phyloP scores from a whole-genome alignment of 2,113 vertebrate species.

The Nycticorax nycticorax region DNA sequence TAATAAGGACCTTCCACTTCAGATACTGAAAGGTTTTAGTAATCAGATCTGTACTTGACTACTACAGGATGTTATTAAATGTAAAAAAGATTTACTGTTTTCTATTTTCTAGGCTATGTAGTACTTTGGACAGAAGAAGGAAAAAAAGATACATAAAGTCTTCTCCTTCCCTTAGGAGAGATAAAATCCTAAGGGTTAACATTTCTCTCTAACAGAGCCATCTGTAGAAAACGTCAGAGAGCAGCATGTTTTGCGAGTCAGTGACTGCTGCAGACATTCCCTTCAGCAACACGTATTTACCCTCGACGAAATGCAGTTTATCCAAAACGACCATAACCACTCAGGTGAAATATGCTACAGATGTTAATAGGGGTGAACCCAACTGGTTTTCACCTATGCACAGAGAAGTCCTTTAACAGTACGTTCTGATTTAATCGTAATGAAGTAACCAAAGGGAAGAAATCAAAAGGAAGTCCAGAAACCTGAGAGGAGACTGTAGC shows the following conservation, averaged over 20 bases:
- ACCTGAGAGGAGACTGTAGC: not conserved
- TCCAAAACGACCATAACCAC: not conserved
- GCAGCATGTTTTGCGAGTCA: not conserved
- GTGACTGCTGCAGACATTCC: not conserved
- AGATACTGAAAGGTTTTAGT: not conserved
- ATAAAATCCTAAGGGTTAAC: not conserved
- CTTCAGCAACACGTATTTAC: not conserved
- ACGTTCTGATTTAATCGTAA: not conserved
- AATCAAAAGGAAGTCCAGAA: not conserved
- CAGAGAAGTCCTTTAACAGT: not conserved
- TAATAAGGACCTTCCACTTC: not conserved
- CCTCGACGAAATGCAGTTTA: not conserved
- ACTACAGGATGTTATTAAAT: not conserved
- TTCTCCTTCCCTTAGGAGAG: not conserved
- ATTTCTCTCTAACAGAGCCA: not conserved
- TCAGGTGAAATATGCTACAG: not conserved
- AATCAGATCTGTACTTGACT: not conserved
- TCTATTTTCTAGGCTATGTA: not conserved
- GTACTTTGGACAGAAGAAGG: not conserved
- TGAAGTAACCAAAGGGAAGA: not conserved
- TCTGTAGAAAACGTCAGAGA: not conserved
- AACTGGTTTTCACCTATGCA: not conserved
- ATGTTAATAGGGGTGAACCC: not conserved
- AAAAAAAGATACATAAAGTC: not conserved
- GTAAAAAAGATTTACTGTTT: not conserved